Evolutionary conservation across 2,797 vertebrate species (phyloP).

Genomic region (Apogon hyalosoma): DNA sequence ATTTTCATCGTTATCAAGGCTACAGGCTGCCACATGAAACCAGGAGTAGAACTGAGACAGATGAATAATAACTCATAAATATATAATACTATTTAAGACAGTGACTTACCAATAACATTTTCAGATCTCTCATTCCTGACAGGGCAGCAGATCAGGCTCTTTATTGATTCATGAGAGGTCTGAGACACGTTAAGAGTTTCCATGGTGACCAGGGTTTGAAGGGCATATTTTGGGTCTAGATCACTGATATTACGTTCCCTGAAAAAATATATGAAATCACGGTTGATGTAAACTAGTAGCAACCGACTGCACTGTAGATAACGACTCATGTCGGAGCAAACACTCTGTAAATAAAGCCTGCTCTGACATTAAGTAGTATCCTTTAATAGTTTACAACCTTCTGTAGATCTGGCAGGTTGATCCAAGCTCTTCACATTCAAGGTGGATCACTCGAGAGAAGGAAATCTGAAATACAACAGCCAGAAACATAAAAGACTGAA

Average conservation of each 20-base stretch:
- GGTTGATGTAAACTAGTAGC: background rate
- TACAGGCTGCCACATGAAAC: slow-evolving; percentile 11
- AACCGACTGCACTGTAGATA: background rate
- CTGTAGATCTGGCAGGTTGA: slow-evolving; percentile 67
- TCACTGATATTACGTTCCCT: slow-evolving; percentile 56
- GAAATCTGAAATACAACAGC: slow-evolving; percentile 39
- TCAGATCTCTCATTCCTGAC: slow-evolving; percentile 66
- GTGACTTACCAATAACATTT: slow-evolving; percentile 62
- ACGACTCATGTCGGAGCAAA: background rate
- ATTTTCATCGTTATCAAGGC: background rate
- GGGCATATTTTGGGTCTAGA: slow-evolving; percentile 55
- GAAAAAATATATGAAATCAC: slow-evolving; percentile 1
- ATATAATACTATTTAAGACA: background rate
- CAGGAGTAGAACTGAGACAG: background rate
- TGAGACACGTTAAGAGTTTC: slow-evolving; percentile 59
- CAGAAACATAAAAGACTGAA: background rate
- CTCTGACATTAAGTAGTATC: background rate
- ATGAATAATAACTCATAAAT: slow-evolving; percentile 3
- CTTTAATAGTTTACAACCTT: slow-evolving; percentile 38
- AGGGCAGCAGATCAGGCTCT: slow-evolving; percentile 66
- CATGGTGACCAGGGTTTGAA: slow-evolving; percentile 46
- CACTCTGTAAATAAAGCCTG: too few species aligned
- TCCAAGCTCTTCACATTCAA: slow-evolving; percentile 69
- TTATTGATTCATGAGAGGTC: slow-evolving; percentile 39
- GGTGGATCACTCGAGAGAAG: slow-evolving; percentile 65